These are phyloP conservation scores for Clostera curtula DNA, from an alignment of 2,888 invertebrate species.

Conservation along the genomic window DNA sequence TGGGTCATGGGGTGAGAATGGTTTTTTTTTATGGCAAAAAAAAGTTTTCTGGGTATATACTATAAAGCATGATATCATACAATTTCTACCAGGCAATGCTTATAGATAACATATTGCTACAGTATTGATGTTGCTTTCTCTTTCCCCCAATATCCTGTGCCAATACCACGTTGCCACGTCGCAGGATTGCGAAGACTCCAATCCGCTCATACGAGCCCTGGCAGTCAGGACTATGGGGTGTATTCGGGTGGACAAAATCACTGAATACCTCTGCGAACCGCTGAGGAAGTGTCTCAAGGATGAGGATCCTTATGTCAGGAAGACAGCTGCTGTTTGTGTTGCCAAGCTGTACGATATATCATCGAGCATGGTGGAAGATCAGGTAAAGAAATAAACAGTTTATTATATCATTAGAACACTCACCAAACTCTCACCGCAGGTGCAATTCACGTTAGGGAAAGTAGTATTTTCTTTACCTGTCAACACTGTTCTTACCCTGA, in stretches of 20 bases:
- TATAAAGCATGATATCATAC: too few relatives aligned
- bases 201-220: conserved; percentile 97
- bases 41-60: too few relatives aligned
- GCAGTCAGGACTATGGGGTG: conserved; percentile 99
- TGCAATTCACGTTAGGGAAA: too few relatives aligned
- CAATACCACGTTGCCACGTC: too few relatives aligned
- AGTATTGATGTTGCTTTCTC: conserved; percentile 51
- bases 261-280: conserved; percentile 99
- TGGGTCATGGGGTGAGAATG: too few relatives aligned
- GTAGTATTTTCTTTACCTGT: too few relatives aligned
- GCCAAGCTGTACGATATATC: conserved; percentile 99
- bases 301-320: conserved; percentile 97
- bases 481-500: too few relatives aligned
- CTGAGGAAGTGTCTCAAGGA: conserved; percentile 95
- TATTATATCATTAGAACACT: too few relatives aligned
- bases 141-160: conserved; percentile 39
- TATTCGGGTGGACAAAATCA: conserved; percentile 99
- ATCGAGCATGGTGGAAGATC: conserved; percentile 78
- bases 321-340: conserved; percentile 99
- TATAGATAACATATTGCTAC: conserved; percentile 56
- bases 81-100: too few relatives aligned
- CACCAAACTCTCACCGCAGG: too few relatives aligned
- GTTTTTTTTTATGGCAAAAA: too few relatives aligned
- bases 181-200: conserved; percentile 99
- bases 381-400: too few relatives aligned